Base-by-base conservation (phyloP, 2,797 vertebrate species). In the Argentina silus region DNA sequence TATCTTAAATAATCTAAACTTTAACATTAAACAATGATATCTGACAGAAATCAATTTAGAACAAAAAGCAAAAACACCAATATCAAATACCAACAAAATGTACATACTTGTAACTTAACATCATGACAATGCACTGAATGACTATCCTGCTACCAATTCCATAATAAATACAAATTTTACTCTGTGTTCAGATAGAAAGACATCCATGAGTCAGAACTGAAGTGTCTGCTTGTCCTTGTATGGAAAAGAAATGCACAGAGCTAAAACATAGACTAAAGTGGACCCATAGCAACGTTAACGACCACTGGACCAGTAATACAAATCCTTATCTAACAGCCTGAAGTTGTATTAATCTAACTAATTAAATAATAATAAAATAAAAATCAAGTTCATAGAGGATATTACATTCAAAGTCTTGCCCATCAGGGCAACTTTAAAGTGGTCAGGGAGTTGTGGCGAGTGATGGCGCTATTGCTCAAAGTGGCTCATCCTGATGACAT, bases 391-490 rank as follows among this genome's bases (percentile, higher is more conserved):
- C 61, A 56, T 75, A 78, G 77, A 78, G 77, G 81, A 80, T 57
- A 75, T 86, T 86, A 92, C 90, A 91, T 91, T 93, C 91, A 86
- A 67, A 50, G 71, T 80, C 60, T 80, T 82, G 82, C 81, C 27
- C 27, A 36, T 86, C 73, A 55, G 69, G 79, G 83, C 61, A 70
- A 56, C 69, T 66, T 75, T 74, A 64, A 59, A 63, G 59, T 69
- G 36, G 36, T 83, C 82, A 45, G 65, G 85, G 51, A 17, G 23
- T 87, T 84, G 81, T 75, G 81, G 78, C 71, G 73, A 78, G 69
- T 78, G 83, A 76, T 65, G 88, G 76, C 81, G 77, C 84, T 89
- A 92, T 91, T 92, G 92, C 93, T 92, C 78, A 68, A 72, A 75
- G 78, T 78, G 72, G 68, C 74, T 77, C 80, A 48, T 69, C 80